Percentiles rank a stretch among this genome's conserved stretches.
Evolutionary conservation across 2,888 invertebrate species (phyloP).

Genomic region (Adelphocoris suturalis): DNA sequence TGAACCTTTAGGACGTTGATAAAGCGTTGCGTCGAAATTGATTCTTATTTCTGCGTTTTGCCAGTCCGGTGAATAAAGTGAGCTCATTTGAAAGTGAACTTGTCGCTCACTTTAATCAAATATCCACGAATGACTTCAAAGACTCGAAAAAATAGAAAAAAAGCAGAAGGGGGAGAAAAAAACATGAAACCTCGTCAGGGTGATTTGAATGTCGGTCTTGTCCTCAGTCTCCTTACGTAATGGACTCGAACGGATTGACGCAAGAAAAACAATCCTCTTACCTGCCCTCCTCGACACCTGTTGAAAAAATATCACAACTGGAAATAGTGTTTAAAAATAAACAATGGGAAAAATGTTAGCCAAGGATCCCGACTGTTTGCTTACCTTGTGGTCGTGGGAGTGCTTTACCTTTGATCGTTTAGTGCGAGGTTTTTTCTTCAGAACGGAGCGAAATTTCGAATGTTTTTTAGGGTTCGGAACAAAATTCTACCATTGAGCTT

Average conservation of each 20-base stretch:
- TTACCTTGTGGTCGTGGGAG: not conserved
- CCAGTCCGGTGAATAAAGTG: too few relatives aligned
- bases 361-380: constrained; percentile 9
- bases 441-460: too few relatives aligned
- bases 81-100: too few relatives aligned
- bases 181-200: constrained; percentile 20
- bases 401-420: not conserved
- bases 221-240: constrained; percentile 47
- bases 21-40: too few relatives aligned
- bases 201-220: constrained; percentile 38
- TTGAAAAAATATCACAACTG: constrained; percentile 34
- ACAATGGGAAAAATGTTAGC: constrained; percentile 31
- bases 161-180: not conserved
- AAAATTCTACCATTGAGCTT: too few relatives aligned
- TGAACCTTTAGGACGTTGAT: too few relatives aligned
- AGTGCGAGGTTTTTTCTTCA: too few relatives aligned
- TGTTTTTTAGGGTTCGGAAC: too few relatives aligned
- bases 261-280: constrained; percentile 58
- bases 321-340: constrained; percentile 26
- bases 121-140: too few relatives aligned
- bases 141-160: not conserved
- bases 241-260: constrained; percentile 49
- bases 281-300: constrained; percentile 25
- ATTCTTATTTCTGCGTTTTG: too few relatives aligned
- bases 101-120: too few relatives aligned